These are phyloP conservation scores for Rhyacophila evoluta DNA, from an alignment of 2,888 invertebrate genomes.

Conservation along the genomic window DNA sequence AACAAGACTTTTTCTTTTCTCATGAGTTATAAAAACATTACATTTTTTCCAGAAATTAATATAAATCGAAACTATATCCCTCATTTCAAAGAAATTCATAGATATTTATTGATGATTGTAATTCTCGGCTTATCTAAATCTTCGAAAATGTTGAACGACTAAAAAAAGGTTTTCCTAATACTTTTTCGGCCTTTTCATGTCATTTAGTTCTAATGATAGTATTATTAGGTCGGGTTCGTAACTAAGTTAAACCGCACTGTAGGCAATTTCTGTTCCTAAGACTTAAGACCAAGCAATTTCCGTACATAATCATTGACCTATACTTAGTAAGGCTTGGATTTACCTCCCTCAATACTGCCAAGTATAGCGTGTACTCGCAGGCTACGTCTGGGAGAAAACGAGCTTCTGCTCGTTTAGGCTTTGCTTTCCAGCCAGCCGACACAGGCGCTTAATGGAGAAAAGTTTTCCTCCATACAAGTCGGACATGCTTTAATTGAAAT, in stretches of 20 bases:
- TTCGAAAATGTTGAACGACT: too few relatives aligned
- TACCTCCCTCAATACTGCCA: neutral
- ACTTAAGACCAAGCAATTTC: slow-evolving; percentile 20
- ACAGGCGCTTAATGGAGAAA: slow-evolving; percentile 53
- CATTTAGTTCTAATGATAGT: too few relatives aligned
- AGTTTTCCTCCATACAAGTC: slow-evolving; percentile 50
- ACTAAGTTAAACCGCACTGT: neutral
- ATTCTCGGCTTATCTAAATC: too few relatives aligned
- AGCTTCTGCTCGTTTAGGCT: slow-evolving; percentile 49
- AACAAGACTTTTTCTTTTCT: too few relatives aligned
- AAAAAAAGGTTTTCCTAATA: too few relatives aligned
- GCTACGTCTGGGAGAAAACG: slow-evolving; percentile 29
- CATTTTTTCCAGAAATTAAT: too few relatives aligned
- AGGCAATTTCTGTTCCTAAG: slow-evolving; percentile 1
- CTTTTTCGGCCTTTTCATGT: too few relatives aligned
- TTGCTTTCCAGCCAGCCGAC: slow-evolving; percentile 36
- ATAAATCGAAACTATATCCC: too few relatives aligned
- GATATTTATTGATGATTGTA: too few relatives aligned
- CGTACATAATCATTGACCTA: slow-evolving; percentile 25
- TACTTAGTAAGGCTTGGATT: slow-evolving; percentile 28
- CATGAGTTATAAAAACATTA: too few relatives aligned
- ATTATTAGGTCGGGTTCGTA: too few relatives aligned
- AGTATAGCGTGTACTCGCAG: neutral
- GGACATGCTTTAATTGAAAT: slow-evolving; percentile 54
- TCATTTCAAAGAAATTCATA: too few relatives aligned